Conservation (phyloP, 2,888 invertebrate species). For the Aricia artaxerxes region DNA sequence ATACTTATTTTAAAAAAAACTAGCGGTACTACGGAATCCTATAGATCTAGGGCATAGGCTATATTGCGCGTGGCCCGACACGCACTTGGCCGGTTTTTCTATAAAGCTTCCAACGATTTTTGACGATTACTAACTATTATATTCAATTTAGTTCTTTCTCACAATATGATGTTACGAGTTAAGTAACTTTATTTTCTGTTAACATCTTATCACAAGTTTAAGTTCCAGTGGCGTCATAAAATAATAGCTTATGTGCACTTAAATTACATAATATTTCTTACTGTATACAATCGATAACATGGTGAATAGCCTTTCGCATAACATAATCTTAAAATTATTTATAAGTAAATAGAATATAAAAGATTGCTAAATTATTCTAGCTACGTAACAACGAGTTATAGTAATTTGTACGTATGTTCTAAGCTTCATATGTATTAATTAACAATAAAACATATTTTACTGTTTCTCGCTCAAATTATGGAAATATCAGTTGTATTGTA, state of each 20-base stretch:
- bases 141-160: too few relatives aligned
- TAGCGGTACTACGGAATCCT: too few relatives aligned
- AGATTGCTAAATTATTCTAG: conserved; percentile 66
- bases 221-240: not conserved
- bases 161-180: too few relatives aligned
- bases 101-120: too few relatives aligned
- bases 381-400: conserved; percentile 63
- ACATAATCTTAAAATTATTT: conserved; percentile 36
- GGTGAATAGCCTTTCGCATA: conserved; percentile 17
- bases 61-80: too few relatives aligned
- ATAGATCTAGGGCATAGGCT: too few relatives aligned
- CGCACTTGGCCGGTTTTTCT: too few relatives aligned
- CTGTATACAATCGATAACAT: conserved; percentile 18
- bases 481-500: not conserved
- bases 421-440: conserved; percentile 59
- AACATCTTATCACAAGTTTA: not conserved
- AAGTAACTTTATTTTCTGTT: too few relatives aligned
- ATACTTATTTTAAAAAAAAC: too few relatives aligned
- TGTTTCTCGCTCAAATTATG: conserved; percentile 11
- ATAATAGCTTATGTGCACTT: conserved; percentile 23
- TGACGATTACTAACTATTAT: too few relatives aligned
- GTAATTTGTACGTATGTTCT: conserved; percentile 71
- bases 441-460: conserved; percentile 21
- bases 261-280: conserved; percentile 15
- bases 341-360: conserved; percentile 42